Percentiles rank a stretch among this genome's conserved stretches.
These are phyloP conservation scores for Rhynchotus rufescens DNA, from an alignment of 2,797 vertebrate species.

Conservation along the genomic window DNA sequence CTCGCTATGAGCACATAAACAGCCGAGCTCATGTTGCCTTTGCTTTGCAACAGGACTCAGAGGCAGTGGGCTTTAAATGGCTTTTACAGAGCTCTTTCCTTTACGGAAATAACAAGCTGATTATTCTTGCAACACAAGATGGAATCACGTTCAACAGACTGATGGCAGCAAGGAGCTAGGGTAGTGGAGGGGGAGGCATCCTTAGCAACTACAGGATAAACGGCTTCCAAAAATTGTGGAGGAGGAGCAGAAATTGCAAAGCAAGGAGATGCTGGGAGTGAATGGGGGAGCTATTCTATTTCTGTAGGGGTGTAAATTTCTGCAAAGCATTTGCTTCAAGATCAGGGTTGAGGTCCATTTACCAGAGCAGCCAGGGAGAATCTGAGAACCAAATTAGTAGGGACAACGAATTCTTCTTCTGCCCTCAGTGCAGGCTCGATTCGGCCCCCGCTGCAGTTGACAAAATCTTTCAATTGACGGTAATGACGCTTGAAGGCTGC, in stretches of 20 bases:
- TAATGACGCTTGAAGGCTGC: slow-evolving; percentile 2
- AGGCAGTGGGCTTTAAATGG: background rate
- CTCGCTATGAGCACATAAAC: background rate
- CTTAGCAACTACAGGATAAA: slow-evolving; percentile 19
- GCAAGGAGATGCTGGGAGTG: background rate
- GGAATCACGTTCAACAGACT: slow-evolving; percentile 22
- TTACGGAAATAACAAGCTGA: slow-evolving; percentile 45
- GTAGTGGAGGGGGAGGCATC: background rate
- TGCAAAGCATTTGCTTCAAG: slow-evolving; percentile 9
- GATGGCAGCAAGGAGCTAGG: slow-evolving; percentile 17
- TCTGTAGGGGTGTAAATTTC: slow-evolving; percentile 4
- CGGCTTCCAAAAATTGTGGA: slow-evolving; percentile 2
- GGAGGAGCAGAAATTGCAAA: slow-evolving; percentile 23
- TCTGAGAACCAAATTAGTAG: background rate
- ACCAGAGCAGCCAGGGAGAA: slow-evolving; percentile 46
- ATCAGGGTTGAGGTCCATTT: slow-evolving; percentile 40
- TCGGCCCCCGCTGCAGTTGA: background rate
- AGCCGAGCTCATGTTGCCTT: background rate
- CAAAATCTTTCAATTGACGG: slow-evolving; percentile 9
- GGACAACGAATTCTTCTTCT: background rate
- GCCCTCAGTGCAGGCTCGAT: background rate
- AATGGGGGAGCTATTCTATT: background rate
- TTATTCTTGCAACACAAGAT: slow-evolving; percentile 30
- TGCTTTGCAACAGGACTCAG: background rate
- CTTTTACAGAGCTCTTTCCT: background rate